Conservation (phyloP, 2,113 vertebrate species). For the Epinephelus cyanopodus region DNA sequence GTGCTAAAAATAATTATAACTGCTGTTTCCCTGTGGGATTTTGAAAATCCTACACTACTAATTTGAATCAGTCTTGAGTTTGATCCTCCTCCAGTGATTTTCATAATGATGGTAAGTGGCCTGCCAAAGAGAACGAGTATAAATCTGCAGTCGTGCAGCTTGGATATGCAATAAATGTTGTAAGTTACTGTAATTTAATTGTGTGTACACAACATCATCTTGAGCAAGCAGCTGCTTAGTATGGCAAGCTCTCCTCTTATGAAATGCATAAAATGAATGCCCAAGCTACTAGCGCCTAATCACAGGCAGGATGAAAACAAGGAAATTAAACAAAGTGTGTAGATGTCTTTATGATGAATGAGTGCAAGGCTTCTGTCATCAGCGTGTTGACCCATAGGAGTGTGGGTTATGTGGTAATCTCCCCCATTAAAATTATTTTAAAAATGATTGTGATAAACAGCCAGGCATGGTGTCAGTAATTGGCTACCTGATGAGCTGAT, state of each 20-base stretch:
- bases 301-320: slow-evolving; percentile 25
- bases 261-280: slow-evolving; percentile 26
- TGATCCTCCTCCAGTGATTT: slow-evolving; percentile 30
- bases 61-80: slow-evolving; percentile 14
- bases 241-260: background rate
- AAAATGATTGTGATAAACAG: slow-evolving; percentile 8
- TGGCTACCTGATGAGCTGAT: background rate
- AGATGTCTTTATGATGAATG: slow-evolving; percentile 15
- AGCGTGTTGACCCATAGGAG: background rate
- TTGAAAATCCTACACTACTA: slow-evolving; percentile 7
- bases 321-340: slow-evolving; percentile 8
- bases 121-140: slow-evolving; percentile 1
- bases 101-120: slow-evolving; percentile 8
- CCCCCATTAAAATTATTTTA: background rate
- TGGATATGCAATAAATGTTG: slow-evolving; percentile 10
- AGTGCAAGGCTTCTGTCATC: background rate
- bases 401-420: slow-evolving; percentile 8
- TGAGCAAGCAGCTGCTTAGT: slow-evolving; percentile 34
- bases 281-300: background rate
- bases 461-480: background rate
- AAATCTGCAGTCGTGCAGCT: background rate
- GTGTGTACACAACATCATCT: slow-evolving; percentile 14
- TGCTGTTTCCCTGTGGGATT: slow-evolving; percentile 3
- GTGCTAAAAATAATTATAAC: slow-evolving; percentile 22
- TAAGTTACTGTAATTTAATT: slow-evolving; percentile 23